These are phyloP conservation scores for Stenchaetothrips biformis DNA, from an alignment of 2,888 invertebrate genomes.

Conservation along the genomic window DNA sequence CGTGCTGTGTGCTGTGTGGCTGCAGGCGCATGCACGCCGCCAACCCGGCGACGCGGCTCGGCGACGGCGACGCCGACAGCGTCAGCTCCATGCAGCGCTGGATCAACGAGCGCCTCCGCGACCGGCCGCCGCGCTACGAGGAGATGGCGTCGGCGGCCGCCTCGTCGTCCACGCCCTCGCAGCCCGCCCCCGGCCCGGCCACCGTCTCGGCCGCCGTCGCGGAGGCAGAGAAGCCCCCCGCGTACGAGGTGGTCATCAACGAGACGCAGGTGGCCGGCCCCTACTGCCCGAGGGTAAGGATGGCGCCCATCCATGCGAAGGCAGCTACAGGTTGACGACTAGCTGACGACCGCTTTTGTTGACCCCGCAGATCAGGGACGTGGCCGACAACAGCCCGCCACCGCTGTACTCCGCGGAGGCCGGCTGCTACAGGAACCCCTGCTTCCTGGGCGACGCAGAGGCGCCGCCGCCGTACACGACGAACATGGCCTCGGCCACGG, in stretches of 20 bases:
- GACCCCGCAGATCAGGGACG: no score
- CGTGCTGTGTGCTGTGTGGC: no score
- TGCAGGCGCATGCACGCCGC: no score
- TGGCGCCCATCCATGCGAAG: no score
- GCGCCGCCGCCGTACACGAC: not conserved
- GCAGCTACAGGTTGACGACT: no score
- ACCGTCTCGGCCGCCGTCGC: not conserved
- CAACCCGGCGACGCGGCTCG: not conserved
- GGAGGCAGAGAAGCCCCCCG: not conserved
- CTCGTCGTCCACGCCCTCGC: not conserved
- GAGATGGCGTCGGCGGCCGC: not conserved
- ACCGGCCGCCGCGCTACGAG: slow-evolving; percentile 9
- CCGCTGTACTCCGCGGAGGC: not conserved
- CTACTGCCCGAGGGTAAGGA: not conserved
- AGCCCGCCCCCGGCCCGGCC: not conserved
- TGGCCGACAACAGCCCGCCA: not conserved
- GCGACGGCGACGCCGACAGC: not conserved
- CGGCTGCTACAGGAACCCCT: slow-evolving; percentile 5
- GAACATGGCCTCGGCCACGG: not conserved
- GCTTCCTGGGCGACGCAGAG: not conserved
- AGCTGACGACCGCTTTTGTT: no score
- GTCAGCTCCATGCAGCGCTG: slow-evolving; percentile 17
- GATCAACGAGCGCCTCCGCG: slow-evolving; percentile 13
- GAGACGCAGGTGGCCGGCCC: not conserved
- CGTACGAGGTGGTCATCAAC: not conserved